Evolutionary conservation across 2,888 invertebrate genomes (phyloP), one percentile per base, ranked within the genome.

Genomic region (Romanomermis culicivorax): DNA sequence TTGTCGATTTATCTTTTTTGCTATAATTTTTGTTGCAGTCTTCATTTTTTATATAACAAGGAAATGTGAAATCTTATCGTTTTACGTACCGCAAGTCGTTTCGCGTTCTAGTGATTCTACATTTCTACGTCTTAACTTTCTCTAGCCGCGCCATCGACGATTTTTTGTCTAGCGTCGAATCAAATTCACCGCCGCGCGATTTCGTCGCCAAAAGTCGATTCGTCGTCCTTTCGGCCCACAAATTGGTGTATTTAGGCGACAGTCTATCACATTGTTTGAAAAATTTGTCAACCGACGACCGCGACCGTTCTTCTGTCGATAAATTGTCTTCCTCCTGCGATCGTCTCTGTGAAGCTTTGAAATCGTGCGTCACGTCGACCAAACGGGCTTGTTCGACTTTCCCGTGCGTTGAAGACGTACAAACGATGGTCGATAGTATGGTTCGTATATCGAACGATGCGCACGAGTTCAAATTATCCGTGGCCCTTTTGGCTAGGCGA

Each of bases 121-220:
- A 80, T 80, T 25, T 81, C 83, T n/a, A n/a, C n/a, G n/a, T n/a
- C n/a, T n/a, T n/a, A n/a, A n/a, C n/a, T n/a, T n/a, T n/a, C 68
- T 76, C 93, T 50, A 80, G 83, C 58, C 82, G 83, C 61, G 85
- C 88, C 20, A 86, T 91, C 55, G 88, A 88, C 65, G 85, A 85
- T 0, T 91, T 93, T 73, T 77, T 91, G 50, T 78, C 82, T 63
- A 84, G 86, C 2, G 83, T 93, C 43, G 86, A 87, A 65, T 83
- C 82, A 71, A 88, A 87, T 65, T 85, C 88, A 68, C 87, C 88
- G 42, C 91, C 93, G 0, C 85, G 85, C 71, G 82, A 73, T 52
- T 89, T 89, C 71, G 80, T 91, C 53, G 85, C 86, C 17, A 85
- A 88, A 69, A 85, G 86, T 53, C 91, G 91, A 71, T 87, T 87